phyloP scores from a whole-genome alignment of 2,797 vertebrate species.

The Sebastes glaucus region DNA sequence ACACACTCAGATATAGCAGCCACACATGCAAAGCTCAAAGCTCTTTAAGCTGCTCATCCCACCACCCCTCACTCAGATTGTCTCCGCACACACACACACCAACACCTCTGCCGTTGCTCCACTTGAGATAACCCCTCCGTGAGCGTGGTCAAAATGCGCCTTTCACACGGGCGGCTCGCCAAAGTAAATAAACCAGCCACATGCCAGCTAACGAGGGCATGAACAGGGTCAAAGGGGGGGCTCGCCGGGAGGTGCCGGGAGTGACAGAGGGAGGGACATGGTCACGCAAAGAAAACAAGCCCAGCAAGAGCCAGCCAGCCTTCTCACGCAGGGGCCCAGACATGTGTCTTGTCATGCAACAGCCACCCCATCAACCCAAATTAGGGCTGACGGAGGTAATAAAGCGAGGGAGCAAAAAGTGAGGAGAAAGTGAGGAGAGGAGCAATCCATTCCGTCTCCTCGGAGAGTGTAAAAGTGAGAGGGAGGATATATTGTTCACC shows the following conservation, averaged over 20 bases:
- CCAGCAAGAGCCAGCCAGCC: conserved; percentile 70
- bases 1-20: conserved; percentile 36
- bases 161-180: conserved; percentile 76
- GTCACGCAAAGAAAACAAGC: conserved; percentile 85
- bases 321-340: conserved; percentile 84
- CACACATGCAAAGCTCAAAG: conserved; percentile 26
- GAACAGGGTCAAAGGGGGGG: conserved; percentile 69
- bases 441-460: conserved; percentile 24
- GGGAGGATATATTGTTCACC: conserved; percentile 48
- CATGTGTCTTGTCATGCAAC: conserved; percentile 81
- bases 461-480: conserved; percentile 51
- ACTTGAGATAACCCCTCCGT: conserved; percentile 48
- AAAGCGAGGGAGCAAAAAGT: conserved; percentile 58
- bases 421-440: conserved; percentile 41
- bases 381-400: conserved; percentile 75
- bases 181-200: conserved; percentile 84
- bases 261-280: conserved; percentile 80
- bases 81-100: conserved; percentile 13
- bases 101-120: conserved; percentile 52
- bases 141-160: conserved; percentile 65
- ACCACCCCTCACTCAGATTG: neutral
- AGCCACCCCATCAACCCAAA: conserved; percentile 75
- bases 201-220: conserved; percentile 79
- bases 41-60: conserved; percentile 32
- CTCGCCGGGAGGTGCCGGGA: conserved; percentile 71